Base-by-base conservation (phyloP, 1,140 invertebrate species). In the Heliothis subflexa region DNA sequence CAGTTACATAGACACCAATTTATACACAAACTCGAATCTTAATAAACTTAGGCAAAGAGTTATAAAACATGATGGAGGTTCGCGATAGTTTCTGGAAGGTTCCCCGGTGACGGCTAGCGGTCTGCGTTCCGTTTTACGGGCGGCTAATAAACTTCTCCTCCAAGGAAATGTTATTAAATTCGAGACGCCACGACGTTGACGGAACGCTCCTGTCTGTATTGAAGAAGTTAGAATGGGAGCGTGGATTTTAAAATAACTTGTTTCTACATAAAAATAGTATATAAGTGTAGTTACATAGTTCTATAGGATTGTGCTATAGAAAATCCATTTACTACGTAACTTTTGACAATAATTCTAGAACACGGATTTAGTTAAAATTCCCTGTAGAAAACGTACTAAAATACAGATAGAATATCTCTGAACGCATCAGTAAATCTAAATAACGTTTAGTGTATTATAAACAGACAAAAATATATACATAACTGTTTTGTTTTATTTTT, bases 151-250 rank as follows among this genome's bases (percentile, higher is more conserved):
- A 85, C 83, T 86, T 85, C 84, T 77, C 84, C 82, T 79, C 64
- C 77, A 72, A 54, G 70, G 84, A 82, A 85, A 88, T 86, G 82
- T 86, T 89, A 89, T 86, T 87, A 86, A 84, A 85, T 87, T 89
- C 68, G 54, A 81, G 82, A 85, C 85, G 78, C 78, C 73, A 54
- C 77, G 85, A 87, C 86, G 81, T 86, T 89, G 87, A 87, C 82
- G 79, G 83, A 87, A 83, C 83, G 82, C 40, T 83, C 72, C 81
- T 78, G 80, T 83, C 80, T 83, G 50, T 72, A 72, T 12, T 73
- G 16, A 16, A 78, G 71, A 59, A 11, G 12, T 1, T 80, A 81
- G 71, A 25, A 81, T 18, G 55, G 47, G 83, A 82, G 79, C 74
- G 16, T 57, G 66, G 66, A 18, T 33, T 5, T 0, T 12, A 4